Evolutionary conservation across 2,797 vertebrate genomes (phyloP).

Genomic region (Mionectes olivaceus): DNA sequence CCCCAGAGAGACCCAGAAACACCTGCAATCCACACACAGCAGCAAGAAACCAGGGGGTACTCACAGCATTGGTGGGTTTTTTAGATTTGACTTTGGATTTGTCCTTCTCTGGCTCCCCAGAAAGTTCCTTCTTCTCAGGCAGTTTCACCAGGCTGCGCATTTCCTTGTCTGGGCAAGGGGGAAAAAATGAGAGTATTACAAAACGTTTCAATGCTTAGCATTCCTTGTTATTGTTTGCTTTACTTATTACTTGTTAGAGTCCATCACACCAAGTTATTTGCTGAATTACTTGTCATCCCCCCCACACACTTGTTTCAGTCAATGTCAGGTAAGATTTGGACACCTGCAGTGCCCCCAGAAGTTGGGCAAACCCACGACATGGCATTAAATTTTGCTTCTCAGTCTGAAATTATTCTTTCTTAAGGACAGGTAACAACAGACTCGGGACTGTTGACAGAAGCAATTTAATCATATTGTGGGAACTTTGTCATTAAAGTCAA

Average conservation of each 20-base stretch:
- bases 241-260: not conserved
- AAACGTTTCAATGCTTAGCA: not conserved
- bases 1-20: not conserved
- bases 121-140: constrained; percentile 71
- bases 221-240: not conserved
- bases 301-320: not conserved
- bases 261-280: not conserved
- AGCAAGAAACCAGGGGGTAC: constrained; percentile 18
- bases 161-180: constrained; percentile 82
- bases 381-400: not conserved
- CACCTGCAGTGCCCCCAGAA: not conserved
- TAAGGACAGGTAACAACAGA: not conserved
- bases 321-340: not conserved
- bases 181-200: not conserved
- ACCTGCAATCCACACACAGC: not conserved
- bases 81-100: constrained; percentile 82
- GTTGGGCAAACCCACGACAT: not conserved
- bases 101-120: constrained; percentile 78
- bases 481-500: not conserved
- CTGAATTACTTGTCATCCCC: not conserved
- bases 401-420: not conserved
- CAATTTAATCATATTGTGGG: not conserved
- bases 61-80: constrained; percentile 78
- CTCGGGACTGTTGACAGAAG: not conserved
- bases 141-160: constrained; percentile 79